phyloP scores from a whole-genome alignment of 2,797 vertebrate species.

The Mionectes olivaceus region DNA sequence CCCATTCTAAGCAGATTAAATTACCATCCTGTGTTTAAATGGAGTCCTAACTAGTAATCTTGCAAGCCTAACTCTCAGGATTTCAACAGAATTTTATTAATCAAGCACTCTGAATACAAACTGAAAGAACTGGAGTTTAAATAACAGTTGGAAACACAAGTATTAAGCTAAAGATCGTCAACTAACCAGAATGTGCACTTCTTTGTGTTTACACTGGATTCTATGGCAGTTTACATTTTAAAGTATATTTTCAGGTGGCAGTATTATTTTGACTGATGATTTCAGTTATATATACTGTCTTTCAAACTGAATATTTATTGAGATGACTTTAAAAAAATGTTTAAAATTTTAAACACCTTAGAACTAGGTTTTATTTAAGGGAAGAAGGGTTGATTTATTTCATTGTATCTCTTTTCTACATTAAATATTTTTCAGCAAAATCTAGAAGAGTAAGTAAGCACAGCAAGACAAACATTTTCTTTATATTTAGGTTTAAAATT shows the following conservation, averaged over 20 bases:
- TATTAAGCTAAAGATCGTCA: background rate
- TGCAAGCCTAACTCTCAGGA: background rate
- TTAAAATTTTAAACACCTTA: background rate
- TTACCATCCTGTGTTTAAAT: background rate
- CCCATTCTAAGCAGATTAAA: background rate
- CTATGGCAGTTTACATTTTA: background rate
- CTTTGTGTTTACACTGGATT: background rate
- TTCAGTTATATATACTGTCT: background rate
- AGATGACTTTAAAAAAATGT: background rate
- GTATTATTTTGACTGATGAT: background rate
- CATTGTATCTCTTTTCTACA: background rate
- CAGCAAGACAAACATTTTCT: background rate
- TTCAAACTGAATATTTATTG: background rate
- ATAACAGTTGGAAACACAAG: background rate
- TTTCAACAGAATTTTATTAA: background rate
- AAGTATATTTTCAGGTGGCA: background rate
- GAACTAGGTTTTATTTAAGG: background rate
- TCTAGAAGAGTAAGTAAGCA: background rate
- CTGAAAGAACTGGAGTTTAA: background rate
- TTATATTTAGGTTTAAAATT: background rate
- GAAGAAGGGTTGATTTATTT: background rate
- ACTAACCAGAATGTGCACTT: background rate
- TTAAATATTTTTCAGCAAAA: background rate
- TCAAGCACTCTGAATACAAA: background rate
- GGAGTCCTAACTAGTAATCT: background rate